Evolutionary conservation across 2,797 vertebrate genomes (phyloP).

Genomic region (Cheirogaleus major): DNA sequence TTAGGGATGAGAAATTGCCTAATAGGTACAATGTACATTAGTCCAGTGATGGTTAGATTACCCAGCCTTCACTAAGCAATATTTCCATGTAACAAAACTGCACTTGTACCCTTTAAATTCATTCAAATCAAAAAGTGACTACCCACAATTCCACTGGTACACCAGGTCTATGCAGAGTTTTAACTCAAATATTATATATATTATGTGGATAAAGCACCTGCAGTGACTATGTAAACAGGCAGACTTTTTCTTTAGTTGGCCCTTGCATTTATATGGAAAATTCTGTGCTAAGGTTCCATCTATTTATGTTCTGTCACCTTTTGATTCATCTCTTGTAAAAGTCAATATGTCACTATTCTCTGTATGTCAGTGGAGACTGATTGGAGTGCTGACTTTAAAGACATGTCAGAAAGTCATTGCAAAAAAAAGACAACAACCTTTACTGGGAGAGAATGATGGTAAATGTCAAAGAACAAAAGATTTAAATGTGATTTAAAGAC

Average conservation of each 20-base stretch:
- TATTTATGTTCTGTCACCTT: slow-evolving; percentile 80
- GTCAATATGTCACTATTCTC: slow-evolving; percentile 84
- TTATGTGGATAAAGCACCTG: neutral
- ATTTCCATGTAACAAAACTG: neutral
- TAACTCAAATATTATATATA: neutral
- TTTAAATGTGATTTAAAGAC: slow-evolving; percentile 73
- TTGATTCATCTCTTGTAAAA: slow-evolving; percentile 82
- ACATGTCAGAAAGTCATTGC: slow-evolving; percentile 82
- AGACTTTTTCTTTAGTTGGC: slow-evolving; percentile 68
- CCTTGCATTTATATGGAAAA: slow-evolving; percentile 84
- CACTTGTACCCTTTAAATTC: neutral
- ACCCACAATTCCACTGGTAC: neutral
- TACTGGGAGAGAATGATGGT: slow-evolving; percentile 73
- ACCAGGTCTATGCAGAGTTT: neutral
- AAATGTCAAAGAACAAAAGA: slow-evolving; percentile 85
- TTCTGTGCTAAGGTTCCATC: slow-evolving; percentile 46
- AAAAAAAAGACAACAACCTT: slow-evolving; percentile 79
- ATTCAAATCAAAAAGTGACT: neutral
- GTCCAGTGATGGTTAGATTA: neutral
- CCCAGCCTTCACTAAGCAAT: neutral
- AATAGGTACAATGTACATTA: no score
- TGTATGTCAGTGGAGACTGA: slow-evolving; percentile 81
- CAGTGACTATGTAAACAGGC: slow-evolving; percentile 51
- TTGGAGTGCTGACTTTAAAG: slow-evolving; percentile 83
- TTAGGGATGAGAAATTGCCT: no score